Conservation (phyloP, 2,888 invertebrate genomes). For the Drosophila dives region DNA sequence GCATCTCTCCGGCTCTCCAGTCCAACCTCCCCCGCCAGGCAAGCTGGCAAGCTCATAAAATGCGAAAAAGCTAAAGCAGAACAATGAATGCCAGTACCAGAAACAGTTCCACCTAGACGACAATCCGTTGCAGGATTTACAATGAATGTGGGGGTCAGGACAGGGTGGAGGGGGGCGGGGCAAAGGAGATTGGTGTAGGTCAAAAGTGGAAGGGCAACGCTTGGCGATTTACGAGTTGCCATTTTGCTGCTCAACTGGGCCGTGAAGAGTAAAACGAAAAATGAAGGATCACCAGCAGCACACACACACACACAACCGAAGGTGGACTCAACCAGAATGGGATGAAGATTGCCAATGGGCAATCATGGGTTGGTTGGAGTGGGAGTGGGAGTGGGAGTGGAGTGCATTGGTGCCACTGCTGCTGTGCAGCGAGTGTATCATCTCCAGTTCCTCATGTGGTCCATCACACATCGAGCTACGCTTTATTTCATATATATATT, state of each 20-base stretch:
- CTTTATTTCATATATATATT: constrained; percentile 68
- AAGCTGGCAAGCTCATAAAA: constrained; percentile 67
- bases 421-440: background rate
- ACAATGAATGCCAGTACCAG: constrained; percentile 68
- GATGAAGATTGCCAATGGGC: background rate
- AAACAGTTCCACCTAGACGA: constrained; percentile 44
- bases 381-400: background rate
- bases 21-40: background rate
- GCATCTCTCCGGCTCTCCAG: background rate
- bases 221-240: constrained; percentile 74
- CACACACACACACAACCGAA: constrained; percentile 9
- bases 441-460: constrained; percentile 4
- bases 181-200: background rate
- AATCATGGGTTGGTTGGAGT: background rate
- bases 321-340: background rate
- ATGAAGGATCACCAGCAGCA: constrained; percentile 47
- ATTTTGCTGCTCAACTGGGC: constrained; percentile 76
- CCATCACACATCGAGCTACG: constrained; percentile 34
- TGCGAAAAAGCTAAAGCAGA: constrained; percentile 70
- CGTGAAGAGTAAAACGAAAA: constrained; percentile 65
- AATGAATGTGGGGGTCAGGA: background rate
- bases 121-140: constrained; percentile 32
- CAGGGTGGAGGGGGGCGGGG: background rate
- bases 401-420: background rate
- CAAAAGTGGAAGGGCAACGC: constrained; percentile 4